Evolutionary conservation across 2,888 invertebrate genomes (phyloP).

Genomic region (Hydriomena furcata): DNA sequence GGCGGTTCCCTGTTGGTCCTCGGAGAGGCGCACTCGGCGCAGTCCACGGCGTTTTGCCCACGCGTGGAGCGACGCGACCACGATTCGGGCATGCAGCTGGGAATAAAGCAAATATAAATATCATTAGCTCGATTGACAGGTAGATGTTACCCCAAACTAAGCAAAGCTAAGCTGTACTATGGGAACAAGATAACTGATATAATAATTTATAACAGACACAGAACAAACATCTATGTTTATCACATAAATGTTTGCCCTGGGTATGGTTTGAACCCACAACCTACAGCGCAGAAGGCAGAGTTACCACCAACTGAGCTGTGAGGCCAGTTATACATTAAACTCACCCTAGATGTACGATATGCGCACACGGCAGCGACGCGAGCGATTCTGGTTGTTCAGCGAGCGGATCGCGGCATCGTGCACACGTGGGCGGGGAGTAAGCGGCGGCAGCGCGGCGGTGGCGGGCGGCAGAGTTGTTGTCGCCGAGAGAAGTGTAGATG

Average conservation of each 20-base stretch:
- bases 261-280: too few relatives aligned
- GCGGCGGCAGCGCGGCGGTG: slow-evolving; percentile 90
- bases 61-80: slow-evolving; percentile 71
- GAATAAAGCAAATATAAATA: slow-evolving; percentile 16
- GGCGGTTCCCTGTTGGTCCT: slow-evolving; percentile 59
- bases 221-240: too few relatives aligned
- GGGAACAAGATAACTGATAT: too few relatives aligned
- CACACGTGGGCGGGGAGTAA: slow-evolving; percentile 88
- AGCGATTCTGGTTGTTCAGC: slow-evolving; percentile 80
- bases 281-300: too few relatives aligned
- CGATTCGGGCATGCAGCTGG: slow-evolving; percentile 75
- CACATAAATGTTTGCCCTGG: too few relatives aligned
- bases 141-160: too few relatives aligned
- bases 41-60: slow-evolving; percentile 48
- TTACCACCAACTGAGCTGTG: too few relatives aligned
- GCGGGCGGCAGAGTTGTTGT: slow-evolving; percentile 89
- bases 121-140: too few relatives aligned
- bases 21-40: slow-evolving; percentile 69
- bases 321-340: too few relatives aligned
- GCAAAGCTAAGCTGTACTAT: too few relatives aligned
- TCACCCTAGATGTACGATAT: slow-evolving; percentile 93
- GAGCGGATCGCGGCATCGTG: slow-evolving; percentile 91
- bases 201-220: too few relatives aligned
- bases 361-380: slow-evolving; percentile 93
- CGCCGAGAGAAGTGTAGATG: slow-evolving; percentile 92